Conservation (phyloP, 2,797 vertebrate genomes). For the Pangasius djambal region DNA sequence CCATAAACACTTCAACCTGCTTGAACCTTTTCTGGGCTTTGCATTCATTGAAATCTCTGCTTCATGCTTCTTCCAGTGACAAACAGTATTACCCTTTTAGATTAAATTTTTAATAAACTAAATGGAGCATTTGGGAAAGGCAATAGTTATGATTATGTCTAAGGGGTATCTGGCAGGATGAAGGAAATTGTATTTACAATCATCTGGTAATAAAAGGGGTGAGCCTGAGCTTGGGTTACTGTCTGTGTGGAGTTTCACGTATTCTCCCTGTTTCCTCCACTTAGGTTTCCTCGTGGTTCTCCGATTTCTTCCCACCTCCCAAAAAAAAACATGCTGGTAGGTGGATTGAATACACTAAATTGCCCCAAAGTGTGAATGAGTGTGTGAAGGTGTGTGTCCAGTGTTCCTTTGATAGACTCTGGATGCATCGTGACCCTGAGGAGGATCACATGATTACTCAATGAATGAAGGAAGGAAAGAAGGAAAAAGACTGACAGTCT, state of each 20-base stretch:
- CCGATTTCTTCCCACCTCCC: neutral
- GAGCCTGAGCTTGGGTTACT: neutral
- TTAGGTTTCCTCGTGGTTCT: neutral
- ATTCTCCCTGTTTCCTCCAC: neutral
- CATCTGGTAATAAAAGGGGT: neutral
- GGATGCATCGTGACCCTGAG: neutral
- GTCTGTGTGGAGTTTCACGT: neutral
- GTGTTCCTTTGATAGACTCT: neutral
- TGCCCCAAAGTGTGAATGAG: neutral
- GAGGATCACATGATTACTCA: neutral
- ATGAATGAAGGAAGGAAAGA: neutral
- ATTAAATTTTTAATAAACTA: neutral
- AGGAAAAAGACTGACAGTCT: neutral
- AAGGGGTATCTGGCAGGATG: neutral
- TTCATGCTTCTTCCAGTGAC: neutral
- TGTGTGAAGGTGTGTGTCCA: neutral
- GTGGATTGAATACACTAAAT: neutral
- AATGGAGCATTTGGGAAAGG: neutral
- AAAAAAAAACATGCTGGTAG: neutral
- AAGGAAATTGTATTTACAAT: slow-evolving; percentile 13
- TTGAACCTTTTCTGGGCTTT: neutral
- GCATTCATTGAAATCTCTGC: neutral
- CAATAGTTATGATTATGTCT: neutral
- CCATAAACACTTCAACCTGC: neutral
- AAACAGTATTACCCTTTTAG: neutral